phyloP scores from a whole-genome alignment of 2,113 vertebrate species.

The Climacteris rufus region DNA sequence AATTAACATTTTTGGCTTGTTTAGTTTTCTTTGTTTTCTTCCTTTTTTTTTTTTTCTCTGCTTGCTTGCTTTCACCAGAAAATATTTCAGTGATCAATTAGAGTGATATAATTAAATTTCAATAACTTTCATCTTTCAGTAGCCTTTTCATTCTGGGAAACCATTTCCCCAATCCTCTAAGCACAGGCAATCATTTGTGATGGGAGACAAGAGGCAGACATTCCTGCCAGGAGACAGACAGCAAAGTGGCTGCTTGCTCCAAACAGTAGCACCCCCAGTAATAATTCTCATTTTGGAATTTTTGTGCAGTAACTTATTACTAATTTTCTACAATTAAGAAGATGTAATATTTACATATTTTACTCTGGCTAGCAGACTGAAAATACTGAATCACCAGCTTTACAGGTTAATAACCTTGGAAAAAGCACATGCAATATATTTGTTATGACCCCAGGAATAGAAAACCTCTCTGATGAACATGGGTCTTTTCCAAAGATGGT shows the following conservation, averaged over 20 bases:
- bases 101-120: slow-evolving; percentile 9
- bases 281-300: neutral
- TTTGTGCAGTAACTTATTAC: neutral
- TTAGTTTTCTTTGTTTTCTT: neutral
- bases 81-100: neutral
- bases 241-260: neutral
- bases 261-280: neutral
- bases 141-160: neutral
- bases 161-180: neutral
- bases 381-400: neutral
- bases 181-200: neutral
- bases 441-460: neutral
- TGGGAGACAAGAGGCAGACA: too few relatives aligned
- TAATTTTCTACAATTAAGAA: neutral
- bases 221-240: neutral
- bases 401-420: neutral
- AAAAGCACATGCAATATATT: neutral
- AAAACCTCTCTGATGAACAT: neutral
- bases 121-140: neutral
- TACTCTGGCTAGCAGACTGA: neutral
- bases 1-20: neutral
- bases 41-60: neutral
- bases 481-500: neutral
- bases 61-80: neutral
- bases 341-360: neutral